phyloP scores from a whole-genome alignment of 2,113 vertebrate species.

The Chamaetylas fuelleborni region DNA sequence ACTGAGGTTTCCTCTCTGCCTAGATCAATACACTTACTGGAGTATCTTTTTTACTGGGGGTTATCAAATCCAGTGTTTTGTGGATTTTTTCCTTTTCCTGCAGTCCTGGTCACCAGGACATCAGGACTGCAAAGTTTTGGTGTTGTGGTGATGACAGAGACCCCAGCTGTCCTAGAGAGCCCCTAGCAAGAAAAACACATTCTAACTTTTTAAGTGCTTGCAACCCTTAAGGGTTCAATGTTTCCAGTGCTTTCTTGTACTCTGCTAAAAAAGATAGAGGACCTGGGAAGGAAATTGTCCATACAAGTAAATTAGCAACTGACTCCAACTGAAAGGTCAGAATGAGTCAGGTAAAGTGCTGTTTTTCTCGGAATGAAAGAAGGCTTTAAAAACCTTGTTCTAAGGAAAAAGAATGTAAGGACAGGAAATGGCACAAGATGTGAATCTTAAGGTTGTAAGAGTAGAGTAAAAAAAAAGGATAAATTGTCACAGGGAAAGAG shows the following conservation, averaged over 20 bases:
- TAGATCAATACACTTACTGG: neutral
- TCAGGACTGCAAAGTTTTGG: neutral
- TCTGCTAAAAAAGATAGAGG: slow-evolving; percentile 10
- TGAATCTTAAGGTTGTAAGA: slow-evolving; percentile 51
- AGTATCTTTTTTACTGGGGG: neutral
- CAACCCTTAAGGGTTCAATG: neutral
- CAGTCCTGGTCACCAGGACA: neutral
- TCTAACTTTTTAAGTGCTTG: slow-evolving; percentile 54
- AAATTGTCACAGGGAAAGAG: slow-evolving; percentile 41
- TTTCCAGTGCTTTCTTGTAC: slow-evolving; percentile 33
- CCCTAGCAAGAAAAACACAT: neutral
- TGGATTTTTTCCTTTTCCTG: neutral
- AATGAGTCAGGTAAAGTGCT: slow-evolving; percentile 48
- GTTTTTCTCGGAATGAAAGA: slow-evolving; percentile 37
- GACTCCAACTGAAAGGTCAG: slow-evolving; percentile 17
- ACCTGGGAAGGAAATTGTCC: slow-evolving; percentile 57
- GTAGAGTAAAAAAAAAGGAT: slow-evolving; percentile 46
- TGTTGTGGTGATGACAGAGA: neutral
- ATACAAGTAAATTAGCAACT: slow-evolving; percentile 58
- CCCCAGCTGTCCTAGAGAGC: neutral
- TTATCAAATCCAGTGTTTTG: neutral
- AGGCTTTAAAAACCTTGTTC: slow-evolving; percentile 44
- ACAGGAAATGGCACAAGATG: slow-evolving; percentile 48
- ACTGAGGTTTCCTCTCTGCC: neutral
- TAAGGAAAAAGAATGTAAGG: slow-evolving; percentile 30